A percentile compares a stretch with the other conserved stretches of the same genome.
Conservation (phyloP, 2,113 vertebrate species). For the Sander lucioperca region DNA sequence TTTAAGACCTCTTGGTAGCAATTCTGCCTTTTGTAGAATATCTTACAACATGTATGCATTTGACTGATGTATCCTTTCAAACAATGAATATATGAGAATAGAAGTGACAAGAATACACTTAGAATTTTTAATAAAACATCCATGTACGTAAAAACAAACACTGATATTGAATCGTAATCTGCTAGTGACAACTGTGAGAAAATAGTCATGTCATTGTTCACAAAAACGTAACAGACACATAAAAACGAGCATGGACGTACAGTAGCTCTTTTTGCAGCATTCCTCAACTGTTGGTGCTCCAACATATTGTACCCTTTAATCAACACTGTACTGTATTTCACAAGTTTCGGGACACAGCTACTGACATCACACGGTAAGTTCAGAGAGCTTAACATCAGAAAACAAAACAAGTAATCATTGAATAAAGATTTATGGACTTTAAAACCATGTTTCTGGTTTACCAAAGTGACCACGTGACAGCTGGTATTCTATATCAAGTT, state of each 20-base stretch:
- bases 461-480: constrained; percentile 60
- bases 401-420: background rate
- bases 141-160: constrained; percentile 42
- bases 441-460: constrained; percentile 14
- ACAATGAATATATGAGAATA: background rate
- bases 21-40: background rate
- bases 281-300: background rate
- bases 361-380: constrained; percentile 23
- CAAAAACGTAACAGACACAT: background rate
- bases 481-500: constrained; percentile 19
- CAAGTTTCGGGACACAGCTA: constrained; percentile 28
- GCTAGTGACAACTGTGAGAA: constrained; percentile 28
- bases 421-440: constrained; percentile 3
- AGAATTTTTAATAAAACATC: constrained; percentile 68
- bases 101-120: constrained; percentile 14
- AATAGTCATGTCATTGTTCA: constrained; percentile 18
- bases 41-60: background rate
- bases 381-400: constrained; percentile 26
- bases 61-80: background rate
- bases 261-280: constrained; percentile 18
- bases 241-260: constrained; percentile 6
- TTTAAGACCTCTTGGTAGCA: background rate
- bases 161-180: constrained; percentile 23
- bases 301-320: background rate
- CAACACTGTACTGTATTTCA: constrained; percentile 27